These are phyloP conservation scores for Diplolepis rosae DNA, from an alignment of 2,888 invertebrate species.

Conservation along the genomic window DNA sequence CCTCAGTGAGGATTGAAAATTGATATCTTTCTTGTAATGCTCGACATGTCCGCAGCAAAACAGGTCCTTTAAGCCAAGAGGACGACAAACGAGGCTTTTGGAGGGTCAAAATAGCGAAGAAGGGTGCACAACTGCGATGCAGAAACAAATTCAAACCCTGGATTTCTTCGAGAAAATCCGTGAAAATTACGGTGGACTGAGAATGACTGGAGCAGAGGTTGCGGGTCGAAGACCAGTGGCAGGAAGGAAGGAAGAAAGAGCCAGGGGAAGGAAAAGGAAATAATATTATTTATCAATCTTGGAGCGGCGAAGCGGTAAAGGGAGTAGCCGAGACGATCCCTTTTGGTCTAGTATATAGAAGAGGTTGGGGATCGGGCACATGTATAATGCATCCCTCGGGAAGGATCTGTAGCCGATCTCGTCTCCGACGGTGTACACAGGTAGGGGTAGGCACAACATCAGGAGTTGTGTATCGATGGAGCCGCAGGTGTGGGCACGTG, in stretches of 20 bases:
- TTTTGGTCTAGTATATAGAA: slow-evolving; percentile 39
- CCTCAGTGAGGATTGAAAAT: slow-evolving; percentile 18
- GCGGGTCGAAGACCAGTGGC: slow-evolving; percentile 30
- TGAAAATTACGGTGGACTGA: slow-evolving; percentile 46
- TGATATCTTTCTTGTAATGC: slow-evolving; percentile 10
- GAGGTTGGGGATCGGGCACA: slow-evolving; percentile 48
- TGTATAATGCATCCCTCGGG: slow-evolving; percentile 63
- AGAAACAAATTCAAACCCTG: slow-evolving; percentile 48
- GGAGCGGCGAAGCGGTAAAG: slow-evolving; percentile 33
- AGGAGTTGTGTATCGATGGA: slow-evolving; percentile 19
- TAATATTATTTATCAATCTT: slow-evolving; percentile 67
- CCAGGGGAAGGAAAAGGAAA: slow-evolving; percentile 51
- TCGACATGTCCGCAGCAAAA: slow-evolving; percentile 7
- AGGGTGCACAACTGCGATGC: slow-evolving; percentile 35
- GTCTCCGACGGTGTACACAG: slow-evolving; percentile 42
- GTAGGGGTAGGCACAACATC: slow-evolving; percentile 34
- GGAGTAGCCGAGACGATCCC: slow-evolving; percentile 35
- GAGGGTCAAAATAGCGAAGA: not conserved
- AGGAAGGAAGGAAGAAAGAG: slow-evolving; percentile 25
- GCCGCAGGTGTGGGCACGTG: slow-evolving; percentile 50
- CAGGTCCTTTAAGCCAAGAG: slow-evolving; percentile 10
- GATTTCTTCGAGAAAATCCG: slow-evolving; percentile 55
- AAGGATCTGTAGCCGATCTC: slow-evolving; percentile 54
- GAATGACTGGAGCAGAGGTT: slow-evolving; percentile 30
- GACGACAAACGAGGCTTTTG: not conserved